Percentiles rank a stretch among this genome's conserved stretches.
Evolutionary conservation across 2,797 vertebrate genomes (phyloP).

Genomic region (Varecia variegata): DNA sequence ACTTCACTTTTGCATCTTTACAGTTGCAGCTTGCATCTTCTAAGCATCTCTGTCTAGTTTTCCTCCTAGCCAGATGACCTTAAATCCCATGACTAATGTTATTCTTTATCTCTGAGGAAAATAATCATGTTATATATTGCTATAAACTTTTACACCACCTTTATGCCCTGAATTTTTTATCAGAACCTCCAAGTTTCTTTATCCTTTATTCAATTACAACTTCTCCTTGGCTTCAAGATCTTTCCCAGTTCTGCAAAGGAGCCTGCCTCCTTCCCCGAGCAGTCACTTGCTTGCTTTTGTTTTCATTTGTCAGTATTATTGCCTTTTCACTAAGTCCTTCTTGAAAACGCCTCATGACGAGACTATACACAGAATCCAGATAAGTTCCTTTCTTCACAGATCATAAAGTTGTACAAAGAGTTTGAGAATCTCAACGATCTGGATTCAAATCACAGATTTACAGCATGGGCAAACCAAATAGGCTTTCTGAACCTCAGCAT

Average conservation of each 20-base stretch:
- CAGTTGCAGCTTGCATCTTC: neutral
- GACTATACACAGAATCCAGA: neutral
- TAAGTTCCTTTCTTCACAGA: neutral
- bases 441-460: neutral
- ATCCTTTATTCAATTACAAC: neutral
- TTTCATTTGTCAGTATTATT: neutral
- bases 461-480: neutral
- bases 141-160: neutral
- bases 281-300: neutral
- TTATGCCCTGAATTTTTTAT: neutral
- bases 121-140: neutral
- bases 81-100: neutral
- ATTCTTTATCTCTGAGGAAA: neutral
- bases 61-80: neutral
- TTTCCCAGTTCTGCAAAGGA: neutral
- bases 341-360: neutral
- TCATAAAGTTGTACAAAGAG: neutral
- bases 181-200: neutral
- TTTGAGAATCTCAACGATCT: neutral
- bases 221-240: neutral
- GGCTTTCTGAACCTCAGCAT: neutral
- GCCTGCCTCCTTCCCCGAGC: neutral
- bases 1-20: neutral
- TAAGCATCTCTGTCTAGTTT: neutral
- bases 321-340: neutral